These are phyloP conservation scores for Eupeodes luniger DNA, from an alignment of 2,888 invertebrate genomes.

Conservation along the genomic window DNA sequence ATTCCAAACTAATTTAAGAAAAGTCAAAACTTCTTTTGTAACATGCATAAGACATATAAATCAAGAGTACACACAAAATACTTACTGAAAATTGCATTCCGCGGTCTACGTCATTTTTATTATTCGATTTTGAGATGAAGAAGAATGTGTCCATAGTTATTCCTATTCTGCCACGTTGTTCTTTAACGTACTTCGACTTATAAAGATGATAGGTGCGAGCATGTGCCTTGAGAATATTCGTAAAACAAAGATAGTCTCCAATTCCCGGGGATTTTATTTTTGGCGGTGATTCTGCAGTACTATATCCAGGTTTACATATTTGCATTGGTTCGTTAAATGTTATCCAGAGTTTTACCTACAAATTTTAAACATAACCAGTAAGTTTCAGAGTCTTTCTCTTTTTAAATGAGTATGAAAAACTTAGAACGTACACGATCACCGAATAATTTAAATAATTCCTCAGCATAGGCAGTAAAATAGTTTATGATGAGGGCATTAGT, in stretches of 20 bases:
- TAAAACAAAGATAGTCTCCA: constrained; percentile 85
- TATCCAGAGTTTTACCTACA: constrained; percentile 84
- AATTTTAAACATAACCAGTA: background rate
- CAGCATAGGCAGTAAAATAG: constrained; percentile 85
- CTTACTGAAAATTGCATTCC: constrained; percentile 79
- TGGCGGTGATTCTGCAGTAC: constrained; percentile 80
- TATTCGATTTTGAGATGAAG: constrained; percentile 77
- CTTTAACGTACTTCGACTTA: constrained; percentile 81
- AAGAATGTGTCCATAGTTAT: constrained; percentile 79
- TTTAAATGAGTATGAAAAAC: background rate
- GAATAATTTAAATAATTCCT: constrained; percentile 83
- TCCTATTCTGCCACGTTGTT: constrained; percentile 80
- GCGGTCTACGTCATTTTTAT: constrained; percentile 76
- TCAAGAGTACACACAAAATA: background rate
- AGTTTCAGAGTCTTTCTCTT: background rate
- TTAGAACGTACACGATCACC: constrained; percentile 83
- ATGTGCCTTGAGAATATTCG: constrained; percentile 85
- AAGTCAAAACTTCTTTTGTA: background rate
- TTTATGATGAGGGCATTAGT: constrained; percentile 83
- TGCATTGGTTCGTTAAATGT: constrained; percentile 86
- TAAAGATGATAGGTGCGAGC: constrained; percentile 84
- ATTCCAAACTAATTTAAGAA: constrained; percentile 80
- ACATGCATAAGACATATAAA: background rate
- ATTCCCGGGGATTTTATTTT: constrained; percentile 83
- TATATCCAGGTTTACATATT: constrained; percentile 85